Percentiles rank a stretch among this genome's conserved stretches.
phyloP scores from a whole-genome alignment of 53 echinoderm and acorn worm genomes.

The Patiria pectinifera region DNA sequence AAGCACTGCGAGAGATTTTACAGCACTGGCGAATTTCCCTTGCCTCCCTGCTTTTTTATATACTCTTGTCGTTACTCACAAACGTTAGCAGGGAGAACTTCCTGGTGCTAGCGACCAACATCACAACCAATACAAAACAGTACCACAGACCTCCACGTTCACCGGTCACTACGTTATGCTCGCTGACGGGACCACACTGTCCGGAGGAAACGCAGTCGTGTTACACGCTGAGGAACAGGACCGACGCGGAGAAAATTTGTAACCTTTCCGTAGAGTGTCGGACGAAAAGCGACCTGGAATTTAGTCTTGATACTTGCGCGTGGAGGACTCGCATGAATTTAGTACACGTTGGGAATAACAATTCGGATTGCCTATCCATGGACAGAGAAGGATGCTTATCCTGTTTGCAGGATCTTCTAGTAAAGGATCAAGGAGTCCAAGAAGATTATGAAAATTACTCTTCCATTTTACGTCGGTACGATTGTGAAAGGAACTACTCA shows the following conservation, averaged over 20 bases:
- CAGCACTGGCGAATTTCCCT: conserved; percentile 67
- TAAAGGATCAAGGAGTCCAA: not conserved
- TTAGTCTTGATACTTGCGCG: conserved; percentile 33
- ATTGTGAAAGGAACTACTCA: conserved; percentile 71
- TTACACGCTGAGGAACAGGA: conserved; percentile 22
- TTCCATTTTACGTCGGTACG: conserved; percentile 68
- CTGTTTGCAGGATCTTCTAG: conserved; percentile 56
- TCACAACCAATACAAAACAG: conserved; percentile 24
- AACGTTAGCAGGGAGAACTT: conserved; percentile 61
- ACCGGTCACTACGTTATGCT: not conserved
- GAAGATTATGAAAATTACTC: conserved; percentile 38
- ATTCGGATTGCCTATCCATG: conserved; percentile 66
- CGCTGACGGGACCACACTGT: conserved; percentile 11
- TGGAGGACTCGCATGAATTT: conserved; percentile 57
- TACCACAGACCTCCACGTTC: conserved; percentile 21
- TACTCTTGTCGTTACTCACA: conserved; percentile 66
- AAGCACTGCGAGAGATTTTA: conserved; percentile 63
- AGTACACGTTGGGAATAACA: conserved; percentile 44
- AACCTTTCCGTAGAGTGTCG: conserved; percentile 43
- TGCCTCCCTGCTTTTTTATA: conserved; percentile 69
- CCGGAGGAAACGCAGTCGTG: conserved; percentile 29
- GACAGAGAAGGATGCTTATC: conserved; percentile 10
- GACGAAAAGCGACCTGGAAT: conserved; percentile 51
- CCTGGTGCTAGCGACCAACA: conserved; percentile 59
- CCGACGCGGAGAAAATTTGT: conserved; percentile 46